Percentiles rank a stretch among this genome's conserved stretches.
Conservation (phyloP, 2,113 vertebrate genomes). For the Sisor rabdophorus region DNA sequence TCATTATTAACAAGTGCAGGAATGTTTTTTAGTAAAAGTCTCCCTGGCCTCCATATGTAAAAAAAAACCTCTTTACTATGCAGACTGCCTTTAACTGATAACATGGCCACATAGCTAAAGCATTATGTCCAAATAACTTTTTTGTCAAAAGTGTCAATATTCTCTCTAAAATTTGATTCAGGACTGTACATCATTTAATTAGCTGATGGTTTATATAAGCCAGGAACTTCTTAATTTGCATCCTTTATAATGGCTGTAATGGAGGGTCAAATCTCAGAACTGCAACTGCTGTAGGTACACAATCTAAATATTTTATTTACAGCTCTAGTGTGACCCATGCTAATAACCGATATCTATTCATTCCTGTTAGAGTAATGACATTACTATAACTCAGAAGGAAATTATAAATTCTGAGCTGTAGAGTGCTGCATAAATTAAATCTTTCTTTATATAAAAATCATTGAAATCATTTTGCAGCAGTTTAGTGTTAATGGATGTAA, state of each 20-base stretch:
- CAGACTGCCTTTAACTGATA: neutral
- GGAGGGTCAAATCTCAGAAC: conserved; percentile 9
- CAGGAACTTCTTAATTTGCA: neutral
- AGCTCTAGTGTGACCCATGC: conserved; percentile 8
- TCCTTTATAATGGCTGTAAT: neutral
- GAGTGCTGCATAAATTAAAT: neutral
- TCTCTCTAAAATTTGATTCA: neutral
- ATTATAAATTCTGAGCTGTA: neutral
- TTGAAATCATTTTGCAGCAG: conserved; percentile 8
- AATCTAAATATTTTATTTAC: conserved; percentile 18
- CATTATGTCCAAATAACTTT: neutral
- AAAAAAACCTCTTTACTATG: neutral
- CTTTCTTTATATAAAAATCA: conserved; percentile 2
- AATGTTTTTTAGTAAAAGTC: neutral
- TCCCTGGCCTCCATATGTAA: neutral
- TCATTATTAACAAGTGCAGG: neutral
- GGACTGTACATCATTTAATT: neutral
- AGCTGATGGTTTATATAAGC: conserved; percentile 3
- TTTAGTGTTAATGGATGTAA: neutral
- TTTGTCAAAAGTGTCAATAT: neutral
- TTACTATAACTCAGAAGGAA: conserved; percentile 17
- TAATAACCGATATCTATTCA: conserved; percentile 34
- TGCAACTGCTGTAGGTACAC: conserved; percentile 4
- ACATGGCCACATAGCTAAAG: neutral
- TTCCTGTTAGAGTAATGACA: conserved; percentile 13